A percentile compares a stretch with the other conserved stretches of the same genome.
Evolutionary conservation across 2,797 vertebrate species (phyloP).

Genomic region (Galago senegalensis): DNA sequence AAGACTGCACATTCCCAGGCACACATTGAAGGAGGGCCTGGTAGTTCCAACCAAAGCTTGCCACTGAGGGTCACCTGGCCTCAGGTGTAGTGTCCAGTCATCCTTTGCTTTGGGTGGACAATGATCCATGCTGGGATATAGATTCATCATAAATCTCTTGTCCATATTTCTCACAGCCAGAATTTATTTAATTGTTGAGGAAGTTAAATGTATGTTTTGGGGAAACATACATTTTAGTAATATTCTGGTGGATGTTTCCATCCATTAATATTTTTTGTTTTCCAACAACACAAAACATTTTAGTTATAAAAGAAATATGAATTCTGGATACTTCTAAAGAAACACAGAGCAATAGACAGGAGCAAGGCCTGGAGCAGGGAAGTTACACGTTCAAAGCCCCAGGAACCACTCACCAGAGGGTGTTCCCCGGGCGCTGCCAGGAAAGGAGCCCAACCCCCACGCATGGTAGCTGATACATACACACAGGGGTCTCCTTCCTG

Average conservation of each 20-base stretch:
- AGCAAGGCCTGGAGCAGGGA: too few relatives aligned
- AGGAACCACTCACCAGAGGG: fast-evolving
- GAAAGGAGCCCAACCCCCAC: too few relatives aligned
- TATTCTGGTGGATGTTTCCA: not conserved
- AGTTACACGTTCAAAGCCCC: not conserved
- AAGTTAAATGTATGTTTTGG: not conserved
- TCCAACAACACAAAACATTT: not conserved
- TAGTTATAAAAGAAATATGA: not conserved
- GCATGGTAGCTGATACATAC: too few relatives aligned
- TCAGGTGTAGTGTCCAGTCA: not conserved
- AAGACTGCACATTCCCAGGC: too few relatives aligned
- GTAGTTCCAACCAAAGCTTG: not conserved
- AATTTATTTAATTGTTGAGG: not conserved
- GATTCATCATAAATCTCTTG: not conserved
- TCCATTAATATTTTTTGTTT: not conserved
- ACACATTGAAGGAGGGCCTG: not conserved
- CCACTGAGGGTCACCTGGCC: too few relatives aligned
- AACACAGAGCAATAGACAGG: not conserved
- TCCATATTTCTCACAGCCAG: not conserved
- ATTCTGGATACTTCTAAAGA: not conserved
- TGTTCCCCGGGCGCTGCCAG: too few relatives aligned
- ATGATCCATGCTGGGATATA: fast-evolving
- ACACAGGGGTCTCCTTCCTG: fast-evolving
- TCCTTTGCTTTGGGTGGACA: not conserved
- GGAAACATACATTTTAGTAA: too few relatives aligned